Evolutionary conservation across 1,140 invertebrate species (phyloP), one percentile per base, ranked within the genome.

Genomic region (Copidosoma floridanum): DNA sequence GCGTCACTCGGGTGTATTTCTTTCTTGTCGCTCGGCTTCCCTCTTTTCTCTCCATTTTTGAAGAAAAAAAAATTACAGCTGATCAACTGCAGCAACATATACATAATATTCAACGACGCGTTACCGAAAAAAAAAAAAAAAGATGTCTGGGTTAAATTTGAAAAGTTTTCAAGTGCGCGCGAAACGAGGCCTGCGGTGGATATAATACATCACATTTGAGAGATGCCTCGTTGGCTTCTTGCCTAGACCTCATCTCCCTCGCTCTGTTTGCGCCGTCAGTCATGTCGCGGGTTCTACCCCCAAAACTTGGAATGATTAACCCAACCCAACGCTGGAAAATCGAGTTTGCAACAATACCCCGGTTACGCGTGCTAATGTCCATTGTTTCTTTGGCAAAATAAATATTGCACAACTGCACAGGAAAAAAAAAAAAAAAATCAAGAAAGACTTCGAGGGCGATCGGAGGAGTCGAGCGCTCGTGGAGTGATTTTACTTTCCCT

Each of bases 131-230:
- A n/a, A n/a, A n/a, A n/a, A n/a, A n/a, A n/a, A n/a, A n/a, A 52
- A 57, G 59, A 65, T 63, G 71, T 76, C 78, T 73, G 76, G 73
- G 71, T 77, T 77, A 77, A 78, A 79, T 79, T 79, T 77, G 63
- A 77, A 79, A 79, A 79, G 76, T 80, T 80, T 76, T 76, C 74
- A 78, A 76, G 71, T 71, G 69, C 64, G 57, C 64, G 62, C 63
- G 57, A 56, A 67, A 38, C 23, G 26, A 40, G 23, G 47, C 24
- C 24, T 23, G 21, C 16, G 18, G 26, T 43, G 27, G 51, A 44
- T 35, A 51, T 26, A 43, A 58, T 58, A 58, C 20, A n/a, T n/a
- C n/a, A n/a, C n/a, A 44, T 58, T 51, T 12, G 56, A 40, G 32
- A 14, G 47, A 24, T 32, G 40, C 32, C 57, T 58, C 43, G 37